A percentile compares a stretch with the other conserved stretches of the same genome.
These are phyloP conservation scores for Fukomys damarensis DNA, from an alignment of 2,113 vertebrate species.

Conservation along the genomic window DNA sequence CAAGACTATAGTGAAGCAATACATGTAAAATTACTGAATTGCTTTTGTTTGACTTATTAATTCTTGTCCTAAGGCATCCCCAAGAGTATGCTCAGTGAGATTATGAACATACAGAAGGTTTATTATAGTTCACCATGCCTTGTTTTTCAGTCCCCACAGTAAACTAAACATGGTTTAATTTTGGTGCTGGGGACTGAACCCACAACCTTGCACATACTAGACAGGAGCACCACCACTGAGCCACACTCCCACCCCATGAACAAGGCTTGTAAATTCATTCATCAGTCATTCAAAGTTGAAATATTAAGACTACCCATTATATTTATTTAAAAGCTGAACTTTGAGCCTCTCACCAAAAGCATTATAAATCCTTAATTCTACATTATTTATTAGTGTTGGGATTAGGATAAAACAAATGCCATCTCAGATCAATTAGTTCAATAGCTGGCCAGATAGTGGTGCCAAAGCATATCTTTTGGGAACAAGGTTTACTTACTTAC, in stretches of 20 bases:
- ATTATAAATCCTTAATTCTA: conserved; percentile 55
- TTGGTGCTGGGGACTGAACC: neutral
- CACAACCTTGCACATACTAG: neutral
- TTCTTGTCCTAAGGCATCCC: neutral
- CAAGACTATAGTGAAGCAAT: conserved; percentile 14
- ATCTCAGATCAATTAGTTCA: neutral
- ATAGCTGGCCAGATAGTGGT: neutral
- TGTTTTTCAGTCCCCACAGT: neutral
- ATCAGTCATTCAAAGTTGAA: conserved; percentile 35
- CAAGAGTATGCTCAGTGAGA: neutral
- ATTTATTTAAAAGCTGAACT: conserved; percentile 48
- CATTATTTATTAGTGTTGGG: conserved; percentile 55
- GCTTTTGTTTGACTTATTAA: conserved; percentile 35
- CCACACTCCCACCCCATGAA: neutral
- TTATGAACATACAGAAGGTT: neutral
- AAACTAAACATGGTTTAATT: neutral
- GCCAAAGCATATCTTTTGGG: conserved; percentile 28
- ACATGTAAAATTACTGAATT: neutral
- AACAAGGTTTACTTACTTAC: neutral
- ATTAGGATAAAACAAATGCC: conserved; percentile 10
- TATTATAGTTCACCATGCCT: neutral
- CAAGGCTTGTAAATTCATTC: conserved; percentile 1
- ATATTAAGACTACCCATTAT: conserved; percentile 42
- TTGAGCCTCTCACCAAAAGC: conserved; percentile 50
- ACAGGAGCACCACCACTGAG: neutral